Evolutionary conservation across 2,113 vertebrate species (phyloP), one percentile per base, ranked within the genome.

Genomic region (Scalopus aquaticus): DNA sequence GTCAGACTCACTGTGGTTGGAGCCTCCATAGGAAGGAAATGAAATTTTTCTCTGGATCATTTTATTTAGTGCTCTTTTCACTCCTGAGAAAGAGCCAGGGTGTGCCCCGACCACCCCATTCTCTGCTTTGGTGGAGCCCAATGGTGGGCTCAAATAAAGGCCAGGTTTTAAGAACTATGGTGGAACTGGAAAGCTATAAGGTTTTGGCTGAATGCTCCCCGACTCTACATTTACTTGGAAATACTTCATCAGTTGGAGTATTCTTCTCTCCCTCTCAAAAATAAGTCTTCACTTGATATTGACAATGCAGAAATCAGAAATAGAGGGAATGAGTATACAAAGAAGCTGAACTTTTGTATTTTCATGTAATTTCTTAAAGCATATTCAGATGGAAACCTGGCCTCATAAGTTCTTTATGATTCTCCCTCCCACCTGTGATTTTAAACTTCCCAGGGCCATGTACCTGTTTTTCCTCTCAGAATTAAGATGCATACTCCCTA

Each of bases 401-500:
- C 46, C 13, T 39, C 5, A 2, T n/a, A 9, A 37, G n/a, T 9
- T 37, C n/a, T 56, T 28, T 8, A 46, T 76, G 56, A 4, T 39
- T n/a, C 30, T 5, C 56, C 2, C 1, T 81, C 20, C 6, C 3
- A 32, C 13, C 20, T 49, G 35, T 56, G 54, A 56, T 69, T 67
- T 64, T 39, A 9, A 56, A 17, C 39, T 72, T 81, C 44, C 10
- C 7, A 8, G 26, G 15, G 3, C 32, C 49, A 0, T 15, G 10
- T 32, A n/a, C 39, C 39, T 11, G 2, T 32, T 24, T 76, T 8
- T 35, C 32, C 58, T 32, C 42, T 90, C 60, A 37, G 32, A 16
- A 51, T 9, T 39, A 85, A 54, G 73, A 22, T 19, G 2, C 35
- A 0, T 6, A 10, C 65, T 32, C 24, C 3, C 0, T 13, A 9